Base-by-base conservation (phyloP, 2,888 invertebrate species). In the Dicyrtomina minuta region DNA sequence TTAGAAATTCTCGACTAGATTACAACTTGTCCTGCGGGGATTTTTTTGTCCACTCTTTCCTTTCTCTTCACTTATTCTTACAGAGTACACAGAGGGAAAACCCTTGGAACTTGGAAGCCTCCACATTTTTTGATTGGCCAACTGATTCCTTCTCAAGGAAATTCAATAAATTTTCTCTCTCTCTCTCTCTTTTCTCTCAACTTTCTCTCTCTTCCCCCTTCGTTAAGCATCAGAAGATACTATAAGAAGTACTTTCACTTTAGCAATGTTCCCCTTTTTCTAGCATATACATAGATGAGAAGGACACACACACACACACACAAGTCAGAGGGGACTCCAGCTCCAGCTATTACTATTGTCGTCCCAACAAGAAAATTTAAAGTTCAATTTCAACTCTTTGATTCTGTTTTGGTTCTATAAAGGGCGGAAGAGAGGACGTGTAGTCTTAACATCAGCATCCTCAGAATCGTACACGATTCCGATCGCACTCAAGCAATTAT, bases 141-240 rank as follows among this genome's bases (percentile, higher is more conserved):
- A 22, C 59, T 59, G 17, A n/a, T 33, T 26, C 41, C 33, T 41
- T 33, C 26, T 65, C 24, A 60, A 62, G 53, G 26, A 70, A 70
- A 70, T 66, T 70, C 62, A 70, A 70, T 70, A 70, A 70, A 58
- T 55, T 33, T 44, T 55, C 27, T 39, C 59, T 33, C 15, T 24
- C 33, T 59, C 33, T 55, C 33, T 64, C 62, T 33, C 15, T 33
- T 24, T 27, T 59, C 33, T 55, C 33, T 64, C 62, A 67, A 66
- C 26, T 67, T 71, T 22, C 26, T 64, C 56, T 22, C 26, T 64
- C 56, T 58, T 66, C 65, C 61, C 58, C 58, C 64, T 65, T 71
- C 71, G 71, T 71, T 70, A 70, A 66, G 60, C 46, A 62, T 56
- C 39, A 58, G 46, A 65, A 69, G 69, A 55, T 46, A 41, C n/a